Base-by-base conservation (phyloP, 2,797 vertebrate species). In the Pangasius mekongensis region DNA sequence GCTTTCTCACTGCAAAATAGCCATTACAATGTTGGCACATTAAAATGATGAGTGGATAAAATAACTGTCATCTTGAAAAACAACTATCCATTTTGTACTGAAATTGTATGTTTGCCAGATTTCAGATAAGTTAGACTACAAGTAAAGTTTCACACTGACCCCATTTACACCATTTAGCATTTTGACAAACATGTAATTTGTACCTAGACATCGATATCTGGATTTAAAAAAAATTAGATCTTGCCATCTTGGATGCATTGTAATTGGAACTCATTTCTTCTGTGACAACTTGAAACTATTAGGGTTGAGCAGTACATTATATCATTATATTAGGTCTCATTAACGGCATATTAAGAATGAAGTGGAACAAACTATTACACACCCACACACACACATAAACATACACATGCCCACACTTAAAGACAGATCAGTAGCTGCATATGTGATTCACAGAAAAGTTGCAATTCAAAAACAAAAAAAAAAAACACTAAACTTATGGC, bases 1-100 rank as follows among this genome's bases (percentile, higher is more conserved):
- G 24, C 43, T 47, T 73, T 49, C 58, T 73, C 36, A 22, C 54
- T 83, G 66, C 77, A 69, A 78, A 87, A 36, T 77, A 86, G 76
- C 20, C 49, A 60, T 69, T 30, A 49, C 10, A 24, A 24, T 47
- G 47, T 22, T 80, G 76, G 20, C 52, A 83, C 27, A 62, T 39
- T 39, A 39, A 39, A 39, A 39, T 39, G 4, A 39, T 39, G 39
- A 39, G 39, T 24, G 39, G 20, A 27, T 74, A 47, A 47, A 74
- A 74, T 74, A 77, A n/a, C 30, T 52, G 14, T 30, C 27, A 77
- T 5, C 74, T 52, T 27, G 18, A 52, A 11, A 43, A 39, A 77
- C 8, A 73, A 10, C 22, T 14, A 33, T 71, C 33, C 3, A 18
- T 33, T 74, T 74, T 74, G 36, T 47, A 49, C 73, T 49, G 43